Evolutionary conservation across 2,888 invertebrate genomes (phyloP).

Genomic region (Oxystoma pomonae): DNA sequence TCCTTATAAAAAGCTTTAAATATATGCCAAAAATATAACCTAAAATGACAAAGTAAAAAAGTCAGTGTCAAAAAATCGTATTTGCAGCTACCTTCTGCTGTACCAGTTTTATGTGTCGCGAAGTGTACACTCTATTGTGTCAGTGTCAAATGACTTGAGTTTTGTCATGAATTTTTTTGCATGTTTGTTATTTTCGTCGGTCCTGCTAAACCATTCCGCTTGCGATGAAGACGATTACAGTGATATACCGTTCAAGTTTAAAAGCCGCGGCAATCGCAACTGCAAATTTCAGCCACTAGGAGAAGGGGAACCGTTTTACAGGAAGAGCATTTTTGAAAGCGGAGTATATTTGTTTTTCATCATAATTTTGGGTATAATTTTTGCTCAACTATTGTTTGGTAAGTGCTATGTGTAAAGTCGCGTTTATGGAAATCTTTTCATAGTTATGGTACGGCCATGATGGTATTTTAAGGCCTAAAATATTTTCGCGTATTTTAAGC

Average conservation of each 20-base stretch:
- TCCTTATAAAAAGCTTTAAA: no score
- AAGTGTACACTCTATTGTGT: no score
- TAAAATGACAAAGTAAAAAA: no score
- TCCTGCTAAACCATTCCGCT: not conserved
- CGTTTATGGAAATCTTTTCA: not conserved
- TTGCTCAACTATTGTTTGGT: conserved; percentile 35
- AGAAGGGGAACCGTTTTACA: conserved; percentile 24
- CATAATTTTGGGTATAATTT: conserved; percentile 31
- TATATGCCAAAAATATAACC: no score
- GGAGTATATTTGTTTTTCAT: conserved; percentile 29
- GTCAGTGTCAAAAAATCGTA: no score
- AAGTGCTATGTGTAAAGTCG: no score
- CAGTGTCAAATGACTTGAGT: no score
- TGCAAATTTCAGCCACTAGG: conserved; percentile 17
- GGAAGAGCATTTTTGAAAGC: conserved; percentile 31
- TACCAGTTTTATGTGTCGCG: no score
- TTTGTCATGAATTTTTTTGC: conserved; percentile 6
- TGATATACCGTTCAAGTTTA: not conserved
- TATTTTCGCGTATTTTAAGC: no score
- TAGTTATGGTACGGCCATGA: not conserved
- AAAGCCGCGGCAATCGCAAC: conserved; percentile 13
- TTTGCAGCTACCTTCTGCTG: no score
- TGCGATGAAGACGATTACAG: conserved; percentile 3
- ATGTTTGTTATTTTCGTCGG: not conserved
- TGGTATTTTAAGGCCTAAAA: not conserved